Conservation (phyloP, 2,113 vertebrate species). For the Haemorhous mexicanus region DNA sequence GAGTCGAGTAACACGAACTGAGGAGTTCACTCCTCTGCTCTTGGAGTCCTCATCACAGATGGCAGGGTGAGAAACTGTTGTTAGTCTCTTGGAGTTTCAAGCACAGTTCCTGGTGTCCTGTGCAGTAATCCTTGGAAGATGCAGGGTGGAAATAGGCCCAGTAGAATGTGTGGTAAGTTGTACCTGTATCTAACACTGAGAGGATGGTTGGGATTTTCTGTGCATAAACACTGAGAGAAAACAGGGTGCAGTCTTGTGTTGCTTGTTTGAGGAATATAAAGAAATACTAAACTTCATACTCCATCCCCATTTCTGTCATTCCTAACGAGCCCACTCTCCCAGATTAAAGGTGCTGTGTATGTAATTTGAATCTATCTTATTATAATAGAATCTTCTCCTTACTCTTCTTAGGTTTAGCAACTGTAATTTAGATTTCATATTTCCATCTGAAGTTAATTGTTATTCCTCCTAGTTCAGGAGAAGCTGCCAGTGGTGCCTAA, state of each 20-base stretch:
- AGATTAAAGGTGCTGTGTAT: neutral
- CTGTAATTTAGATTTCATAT: conserved; percentile 46
- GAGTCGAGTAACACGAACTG: neutral
- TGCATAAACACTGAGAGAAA: neutral
- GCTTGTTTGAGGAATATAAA: neutral
- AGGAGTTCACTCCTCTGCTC: neutral
- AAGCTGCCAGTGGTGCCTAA: conserved; percentile 15
- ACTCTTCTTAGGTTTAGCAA: conserved; percentile 6
- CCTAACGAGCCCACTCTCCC: neutral
- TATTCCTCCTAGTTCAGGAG: conserved; percentile 17
- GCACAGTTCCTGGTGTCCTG: neutral
- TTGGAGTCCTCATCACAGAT: neutral
- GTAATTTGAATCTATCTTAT: conserved; percentile 14
- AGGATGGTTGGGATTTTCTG: neutral
- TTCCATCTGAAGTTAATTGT: conserved; percentile 45
- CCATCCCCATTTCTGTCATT: neutral
- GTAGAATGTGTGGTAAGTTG: accelerated
- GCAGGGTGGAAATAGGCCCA: neutral
- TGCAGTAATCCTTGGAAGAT: neutral
- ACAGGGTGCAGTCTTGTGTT: neutral
- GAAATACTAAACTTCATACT: neutral
- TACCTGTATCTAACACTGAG: neutral
- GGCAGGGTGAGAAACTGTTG: neutral
- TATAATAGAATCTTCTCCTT: conserved; percentile 20
- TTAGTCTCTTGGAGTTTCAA: neutral